A percentile compares a stretch with the other conserved stretches of the same genome.
Evolutionary conservation across 1,140 invertebrate species (phyloP).

Genomic region (Zaprionus kolodkinae): DNA sequence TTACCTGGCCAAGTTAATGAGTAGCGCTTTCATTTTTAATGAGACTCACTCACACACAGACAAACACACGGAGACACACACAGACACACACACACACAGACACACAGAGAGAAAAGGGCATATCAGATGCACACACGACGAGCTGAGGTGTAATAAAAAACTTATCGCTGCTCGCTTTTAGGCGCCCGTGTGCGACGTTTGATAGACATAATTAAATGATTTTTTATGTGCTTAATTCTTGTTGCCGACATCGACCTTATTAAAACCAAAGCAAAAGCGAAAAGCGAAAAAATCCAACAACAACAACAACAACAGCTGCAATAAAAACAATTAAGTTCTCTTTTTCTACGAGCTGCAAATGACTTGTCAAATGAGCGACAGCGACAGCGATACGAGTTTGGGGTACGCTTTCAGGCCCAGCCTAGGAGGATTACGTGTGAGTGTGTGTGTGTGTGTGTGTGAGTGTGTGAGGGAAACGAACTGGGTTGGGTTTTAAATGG

Average conservation of each 20-base stretch:
- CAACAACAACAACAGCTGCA: conserved; percentile 28
- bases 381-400: conserved; percentile 13
- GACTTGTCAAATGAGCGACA: conserved; percentile 69
- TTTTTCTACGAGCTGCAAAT: conserved; percentile 72
- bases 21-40: conserved; percentile 74
- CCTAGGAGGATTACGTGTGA: conserved; percentile 1
- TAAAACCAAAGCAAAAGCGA: conserved; percentile 41
- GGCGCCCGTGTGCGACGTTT: conserved; percentile 60
- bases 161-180: conserved; percentile 68
- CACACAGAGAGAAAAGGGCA: not conserved
- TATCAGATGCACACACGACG: conserved; percentile 35
- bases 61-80: conserved; percentile 22
- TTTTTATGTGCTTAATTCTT: conserved; percentile 74
- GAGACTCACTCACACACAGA: conserved; percentile 53
- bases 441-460: conserved; percentile 45
- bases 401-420: not conserved
- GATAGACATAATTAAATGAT: conserved; percentile 80
- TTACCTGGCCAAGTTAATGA: conserved; percentile 67
- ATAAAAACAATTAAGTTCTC: conserved; percentile 63
- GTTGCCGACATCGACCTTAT: conserved; percentile 57
- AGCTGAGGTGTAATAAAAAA: conserved; percentile 68
- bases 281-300: conserved; percentile 22
- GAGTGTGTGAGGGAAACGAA: not conserved
- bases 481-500: conserved; percentile 34
- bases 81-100: conserved; percentile 22